phyloP scores from a whole-genome alignment of 2,888 invertebrate species.

The Chrysina gloriosa region DNA sequence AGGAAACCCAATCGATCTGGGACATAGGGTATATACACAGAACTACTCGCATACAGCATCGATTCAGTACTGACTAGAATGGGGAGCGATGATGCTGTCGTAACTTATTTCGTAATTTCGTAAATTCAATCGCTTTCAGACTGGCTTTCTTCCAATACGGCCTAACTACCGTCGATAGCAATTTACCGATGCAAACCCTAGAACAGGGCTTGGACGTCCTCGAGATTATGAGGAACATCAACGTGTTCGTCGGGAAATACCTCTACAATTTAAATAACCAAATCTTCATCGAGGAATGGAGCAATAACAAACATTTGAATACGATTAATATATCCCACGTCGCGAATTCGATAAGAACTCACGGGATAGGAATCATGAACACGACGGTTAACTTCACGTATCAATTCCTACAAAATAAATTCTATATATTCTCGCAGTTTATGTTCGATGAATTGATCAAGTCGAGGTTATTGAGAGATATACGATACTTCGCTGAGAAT shows the following conservation, averaged over 20 bases:
- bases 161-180: conserved; percentile 87
- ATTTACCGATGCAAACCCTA: conserved; percentile 94
- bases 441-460: conserved; percentile 98
- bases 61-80: too few species aligned
- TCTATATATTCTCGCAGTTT: conserved; percentile 95
- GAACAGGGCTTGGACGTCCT: conserved; percentile 97
- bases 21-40: too few species aligned
- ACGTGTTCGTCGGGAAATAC: conserved; percentile 93
- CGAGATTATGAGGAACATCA: conserved; percentile 96
- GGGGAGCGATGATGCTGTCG: too few species aligned
- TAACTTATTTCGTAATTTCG: too few species aligned
- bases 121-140: conserved; percentile 49
- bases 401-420: conserved; percentile 93
- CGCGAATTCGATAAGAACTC: conserved; percentile 96
- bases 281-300: conserved; percentile 92
- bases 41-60: too few species aligned
- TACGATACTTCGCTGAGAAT: conserved; percentile 84
- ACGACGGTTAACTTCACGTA: conserved; percentile 94
- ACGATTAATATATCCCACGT: conserved; percentile 95
- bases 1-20: too few species aligned
- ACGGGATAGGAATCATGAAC: conserved; percentile 96
- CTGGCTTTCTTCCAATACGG: conserved; percentile 88
- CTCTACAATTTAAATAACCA: conserved; percentile 96
- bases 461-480: conserved; percentile 90
- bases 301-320: conserved; percentile 93